Percentiles rank a stretch among this genome's conserved stretches.
phyloP scores from a whole-genome alignment of 2,888 invertebrate species.

The Tupiocoris notatus region DNA sequence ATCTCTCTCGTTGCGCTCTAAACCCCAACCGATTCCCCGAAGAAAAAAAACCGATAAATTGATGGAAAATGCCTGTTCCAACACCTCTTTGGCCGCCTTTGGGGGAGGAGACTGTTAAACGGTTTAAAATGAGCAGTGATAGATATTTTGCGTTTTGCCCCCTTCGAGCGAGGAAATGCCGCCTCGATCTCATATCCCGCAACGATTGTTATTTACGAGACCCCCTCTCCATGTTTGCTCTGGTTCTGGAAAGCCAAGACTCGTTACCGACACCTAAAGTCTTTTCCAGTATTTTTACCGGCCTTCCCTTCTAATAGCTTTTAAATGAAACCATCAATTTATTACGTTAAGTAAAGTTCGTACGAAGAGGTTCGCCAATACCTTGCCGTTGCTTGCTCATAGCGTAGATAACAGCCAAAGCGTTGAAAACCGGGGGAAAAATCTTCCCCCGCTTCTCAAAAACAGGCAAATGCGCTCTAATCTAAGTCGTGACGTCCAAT shows the following conservation, averaged over 20 bases:
- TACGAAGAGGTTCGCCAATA: neutral
- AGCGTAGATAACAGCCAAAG: neutral
- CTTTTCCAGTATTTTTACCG: conserved; percentile 14
- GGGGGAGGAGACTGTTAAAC: conserved; percentile 17
- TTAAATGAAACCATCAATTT: conserved; percentile 44
- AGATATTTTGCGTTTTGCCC: conserved; percentile 25
- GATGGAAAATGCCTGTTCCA: neutral
- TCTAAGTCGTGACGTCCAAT: conserved; percentile 6
- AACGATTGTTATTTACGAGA: conserved; percentile 35
- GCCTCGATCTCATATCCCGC: conserved; percentile 10
- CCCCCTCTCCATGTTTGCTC: neutral
- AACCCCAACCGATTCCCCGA: too few species aligned
- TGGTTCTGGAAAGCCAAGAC: conserved; percentile 3
- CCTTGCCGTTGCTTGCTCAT: neutral
- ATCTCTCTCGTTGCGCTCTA: neutral
- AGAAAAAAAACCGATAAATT: neutral
- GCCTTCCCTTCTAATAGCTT: conserved; percentile 36
- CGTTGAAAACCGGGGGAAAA: neutral
- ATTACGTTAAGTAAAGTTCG: conserved; percentile 2
- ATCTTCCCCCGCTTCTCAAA: neutral
- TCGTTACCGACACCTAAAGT: conserved; percentile 27
- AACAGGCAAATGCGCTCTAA: neutral
- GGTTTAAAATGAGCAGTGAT: conserved; percentile 19
- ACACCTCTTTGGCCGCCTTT: neutral
- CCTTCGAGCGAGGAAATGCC: neutral